phyloP scores from a whole-genome alignment of 2,797 vertebrate genomes.

The Poeciliopsis turneri region DNA sequence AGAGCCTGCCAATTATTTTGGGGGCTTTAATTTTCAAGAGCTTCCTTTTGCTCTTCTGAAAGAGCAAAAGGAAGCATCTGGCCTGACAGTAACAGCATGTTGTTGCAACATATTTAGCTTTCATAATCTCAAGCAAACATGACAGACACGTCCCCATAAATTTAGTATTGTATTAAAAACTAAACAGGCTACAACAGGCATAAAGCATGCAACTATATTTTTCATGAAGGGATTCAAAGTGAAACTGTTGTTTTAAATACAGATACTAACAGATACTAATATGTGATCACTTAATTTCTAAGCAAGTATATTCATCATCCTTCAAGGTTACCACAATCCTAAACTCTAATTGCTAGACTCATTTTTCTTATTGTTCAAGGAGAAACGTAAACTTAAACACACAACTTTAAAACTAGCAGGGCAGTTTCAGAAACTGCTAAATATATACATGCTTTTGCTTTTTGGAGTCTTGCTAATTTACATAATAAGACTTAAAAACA shows the following conservation, averaged over 20 bases:
- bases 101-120: neutral
- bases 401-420: neutral
- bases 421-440: neutral
- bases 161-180: neutral
- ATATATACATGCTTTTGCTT: neutral
- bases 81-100: neutral
- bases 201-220: neutral
- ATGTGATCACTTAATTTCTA: neutral
- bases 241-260: neutral
- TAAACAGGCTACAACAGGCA: neutral
- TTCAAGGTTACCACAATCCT: neutral
- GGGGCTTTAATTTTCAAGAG: neutral
- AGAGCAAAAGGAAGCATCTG: neutral
- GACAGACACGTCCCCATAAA: neutral
- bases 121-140: neutral
- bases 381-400: neutral
- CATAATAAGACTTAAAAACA: neutral
- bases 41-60: neutral
- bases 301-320: neutral
- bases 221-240: neutral
- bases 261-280: neutral
- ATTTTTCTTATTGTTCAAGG: neutral
- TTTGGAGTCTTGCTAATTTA: neutral
- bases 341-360: neutral
- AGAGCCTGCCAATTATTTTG: neutral